Conservation (phyloP, 2,888 invertebrate species). For the Hemistola chrysoprasaria region DNA sequence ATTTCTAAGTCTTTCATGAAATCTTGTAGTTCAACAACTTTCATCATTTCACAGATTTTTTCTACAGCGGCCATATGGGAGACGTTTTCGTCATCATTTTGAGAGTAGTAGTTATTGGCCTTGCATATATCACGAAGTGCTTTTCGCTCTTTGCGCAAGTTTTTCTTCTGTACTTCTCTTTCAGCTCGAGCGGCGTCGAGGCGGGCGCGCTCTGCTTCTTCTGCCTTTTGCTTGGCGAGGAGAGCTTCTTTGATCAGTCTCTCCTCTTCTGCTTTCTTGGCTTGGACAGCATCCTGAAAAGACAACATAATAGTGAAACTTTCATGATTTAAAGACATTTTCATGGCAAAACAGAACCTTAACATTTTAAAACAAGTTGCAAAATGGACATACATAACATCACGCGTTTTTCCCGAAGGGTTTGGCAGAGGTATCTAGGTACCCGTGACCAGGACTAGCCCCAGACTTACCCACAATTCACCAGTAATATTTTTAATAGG, state of each 20-base stretch:
- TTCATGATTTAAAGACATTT: too few relatives aligned
- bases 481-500: too few relatives aligned
- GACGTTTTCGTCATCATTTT: conserved; percentile 87
- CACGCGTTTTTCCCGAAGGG: too few relatives aligned
- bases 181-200: conserved; percentile 92
- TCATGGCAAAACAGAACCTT: too few relatives aligned
- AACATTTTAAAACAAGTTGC: conserved; percentile 3
- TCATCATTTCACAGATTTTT: conserved; percentile 92
- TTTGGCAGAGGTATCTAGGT: too few relatives aligned
- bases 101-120: conserved; percentile 90
- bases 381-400: too few relatives aligned
- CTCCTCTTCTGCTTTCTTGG: conserved; percentile 92
- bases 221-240: conserved; percentile 88
- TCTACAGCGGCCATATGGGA: conserved; percentile 95
- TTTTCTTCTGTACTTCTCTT: conserved; percentile 92
- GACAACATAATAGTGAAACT: too few relatives aligned
- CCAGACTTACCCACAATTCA: too few relatives aligned
- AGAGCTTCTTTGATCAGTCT: conserved; percentile 87
- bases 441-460: too few relatives aligned
- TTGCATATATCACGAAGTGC: conserved; percentile 89
- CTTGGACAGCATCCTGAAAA: conserved; percentile 87
- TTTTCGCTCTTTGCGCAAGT: conserved; percentile 93
- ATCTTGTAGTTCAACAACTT: conserved; percentile 87
- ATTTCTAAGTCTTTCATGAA: conserved; percentile 86
- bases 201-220: conserved; percentile 91